Conservation (phyloP, 2,888 invertebrate genomes). For the Tenthredo notha region DNA sequence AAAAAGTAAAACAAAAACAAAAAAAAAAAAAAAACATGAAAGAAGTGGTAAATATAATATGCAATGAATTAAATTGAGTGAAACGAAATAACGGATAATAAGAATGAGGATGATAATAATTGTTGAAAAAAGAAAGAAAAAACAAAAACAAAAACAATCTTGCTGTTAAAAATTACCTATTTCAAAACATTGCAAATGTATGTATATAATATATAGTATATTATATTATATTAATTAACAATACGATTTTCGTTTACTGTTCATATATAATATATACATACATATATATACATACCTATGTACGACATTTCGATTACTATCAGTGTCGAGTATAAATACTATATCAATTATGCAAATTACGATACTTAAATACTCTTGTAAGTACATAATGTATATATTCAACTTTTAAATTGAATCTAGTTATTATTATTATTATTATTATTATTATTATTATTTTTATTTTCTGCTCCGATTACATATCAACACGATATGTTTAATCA, state of each 20-base stretch:
- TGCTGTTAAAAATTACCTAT: background rate
- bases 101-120: constrained; percentile 7
- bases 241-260: background rate
- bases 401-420: constrained; percentile 21
- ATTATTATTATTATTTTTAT: no score
- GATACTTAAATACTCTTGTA: constrained; percentile 67
- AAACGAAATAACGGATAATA: background rate
- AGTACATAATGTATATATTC: constrained; percentile 59
- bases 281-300: background rate
- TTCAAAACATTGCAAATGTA: background rate
- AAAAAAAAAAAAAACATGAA: background rate
- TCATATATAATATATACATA: background rate
- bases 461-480: no score
- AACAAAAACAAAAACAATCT: background rate
- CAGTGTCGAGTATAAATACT: background rate
- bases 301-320: constrained; percentile 1
- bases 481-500: constrained; percentile 5
- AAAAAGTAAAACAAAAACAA: background rate
- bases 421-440: no score
- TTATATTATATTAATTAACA: background rate
- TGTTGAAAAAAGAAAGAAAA: background rate
- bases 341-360: constrained; percentile 49
- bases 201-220: constrained; percentile 4
- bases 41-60: constrained; percentile 54
- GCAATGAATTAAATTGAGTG: constrained; percentile 54